Percentiles rank a stretch among this genome's conserved stretches.
phyloP scores from a whole-genome alignment of 2,888 invertebrate species.

The Helleia helle region DNA sequence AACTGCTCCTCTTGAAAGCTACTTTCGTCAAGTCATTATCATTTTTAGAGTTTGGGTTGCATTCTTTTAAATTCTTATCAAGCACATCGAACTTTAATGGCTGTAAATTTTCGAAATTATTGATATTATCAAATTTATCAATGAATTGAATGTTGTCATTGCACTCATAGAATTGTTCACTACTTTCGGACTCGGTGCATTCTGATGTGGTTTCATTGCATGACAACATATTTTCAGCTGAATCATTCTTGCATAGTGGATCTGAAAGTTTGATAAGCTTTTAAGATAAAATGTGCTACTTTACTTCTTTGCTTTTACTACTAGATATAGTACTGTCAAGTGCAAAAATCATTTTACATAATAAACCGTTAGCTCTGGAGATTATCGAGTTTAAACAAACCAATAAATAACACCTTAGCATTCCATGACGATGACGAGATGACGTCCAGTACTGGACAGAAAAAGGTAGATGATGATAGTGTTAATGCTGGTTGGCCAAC shows the following conservation, averaged over 20 bases:
- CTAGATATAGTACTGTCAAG: too few relatives aligned
- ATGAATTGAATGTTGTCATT: constrained; percentile 47
- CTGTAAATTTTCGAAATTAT: constrained; percentile 38
- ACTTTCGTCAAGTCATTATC: constrained; percentile 56
- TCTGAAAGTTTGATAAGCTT: constrained; percentile 36
- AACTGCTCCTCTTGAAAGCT: constrained; percentile 57
- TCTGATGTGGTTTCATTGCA: constrained; percentile 68
- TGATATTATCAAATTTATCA: constrained; percentile 45
- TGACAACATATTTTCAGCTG: constrained; percentile 65
- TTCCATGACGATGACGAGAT: too few relatives aligned
- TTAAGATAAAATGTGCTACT: too few relatives aligned
- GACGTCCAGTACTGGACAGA: too few relatives aligned
- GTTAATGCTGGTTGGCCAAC: too few relatives aligned
- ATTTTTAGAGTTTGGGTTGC: constrained; percentile 40
- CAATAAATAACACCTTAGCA: too few relatives aligned
- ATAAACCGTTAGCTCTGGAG: too few relatives aligned
- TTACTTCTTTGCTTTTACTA: too few relatives aligned
- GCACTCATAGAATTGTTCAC: constrained; percentile 67
- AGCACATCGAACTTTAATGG: constrained; percentile 46
- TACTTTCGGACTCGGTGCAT: constrained; percentile 68
- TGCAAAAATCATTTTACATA: too few relatives aligned
- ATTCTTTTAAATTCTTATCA: constrained; percentile 37
- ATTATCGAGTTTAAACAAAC: too few relatives aligned
- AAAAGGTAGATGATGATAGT: too few relatives aligned
- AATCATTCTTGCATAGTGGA: constrained; percentile 61